These are phyloP conservation scores for Chironomus riparius DNA, from an alignment of 2,888 invertebrate genomes.

Conservation along the genomic window DNA sequence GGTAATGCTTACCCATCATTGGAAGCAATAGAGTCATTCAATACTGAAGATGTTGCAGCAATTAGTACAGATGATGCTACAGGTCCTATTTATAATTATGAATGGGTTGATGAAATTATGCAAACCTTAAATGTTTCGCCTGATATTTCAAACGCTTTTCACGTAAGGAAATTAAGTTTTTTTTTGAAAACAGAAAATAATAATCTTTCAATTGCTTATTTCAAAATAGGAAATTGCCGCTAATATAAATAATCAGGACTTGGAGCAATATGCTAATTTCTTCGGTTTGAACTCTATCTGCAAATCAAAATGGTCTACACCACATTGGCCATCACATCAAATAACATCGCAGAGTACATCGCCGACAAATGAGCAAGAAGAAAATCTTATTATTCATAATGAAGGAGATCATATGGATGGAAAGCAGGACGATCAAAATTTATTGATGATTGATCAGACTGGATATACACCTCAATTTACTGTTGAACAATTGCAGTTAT, in stretches of 20 bases:
- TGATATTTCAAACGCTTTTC: constrained; percentile 35
- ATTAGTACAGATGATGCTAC: constrained; percentile 33
- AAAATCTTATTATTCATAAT: constrained; percentile 5
- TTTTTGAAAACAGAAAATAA: too few species aligned
- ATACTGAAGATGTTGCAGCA: constrained; percentile 32
- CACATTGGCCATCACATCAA: constrained; percentile 35
- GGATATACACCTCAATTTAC: constrained; percentile 34
- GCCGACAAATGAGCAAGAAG: constrained; percentile 20
- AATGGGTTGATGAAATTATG: constrained; percentile 38
- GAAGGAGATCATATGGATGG: background rate
- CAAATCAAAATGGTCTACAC: constrained; percentile 40
- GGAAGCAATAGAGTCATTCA: constrained; percentile 37
- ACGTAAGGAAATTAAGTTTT: constrained; percentile 31
- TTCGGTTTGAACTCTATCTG: constrained; percentile 42
- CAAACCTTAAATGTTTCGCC: constrained; percentile 38
- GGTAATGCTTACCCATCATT: constrained; percentile 38
- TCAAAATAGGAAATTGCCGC: constrained; percentile 38
- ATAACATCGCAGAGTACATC: constrained; percentile 6
- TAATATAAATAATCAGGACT: constrained; percentile 40
- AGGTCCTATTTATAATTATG: constrained; percentile 36
- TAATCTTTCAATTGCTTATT: background rate
- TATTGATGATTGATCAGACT: constrained; percentile 23
- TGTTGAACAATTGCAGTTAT: constrained; percentile 43
- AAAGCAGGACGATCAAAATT: constrained; percentile 9
- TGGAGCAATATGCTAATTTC: constrained; percentile 35